phyloP scores from a whole-genome alignment of 2,113 vertebrate species.

The Mustela nigripes region DNA sequence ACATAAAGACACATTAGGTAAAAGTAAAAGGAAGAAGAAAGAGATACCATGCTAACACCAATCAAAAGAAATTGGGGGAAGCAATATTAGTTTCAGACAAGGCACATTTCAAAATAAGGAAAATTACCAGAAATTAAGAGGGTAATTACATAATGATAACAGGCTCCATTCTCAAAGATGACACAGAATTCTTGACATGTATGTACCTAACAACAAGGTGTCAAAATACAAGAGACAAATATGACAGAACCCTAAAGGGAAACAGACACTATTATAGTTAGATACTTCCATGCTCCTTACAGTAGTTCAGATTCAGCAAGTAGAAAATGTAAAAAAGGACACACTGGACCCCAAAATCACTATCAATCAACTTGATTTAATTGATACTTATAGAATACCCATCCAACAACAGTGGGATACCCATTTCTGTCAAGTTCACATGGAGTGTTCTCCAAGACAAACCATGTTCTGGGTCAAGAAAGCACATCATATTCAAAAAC shows the following conservation, averaged over 20 bases:
- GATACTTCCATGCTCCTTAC: neutral
- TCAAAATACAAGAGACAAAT: neutral
- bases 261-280: neutral
- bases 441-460: neutral
- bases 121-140: neutral
- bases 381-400: neutral
- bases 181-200: neutral
- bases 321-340: neutral
- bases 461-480: neutral
- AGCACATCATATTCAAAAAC: neutral
- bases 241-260: neutral
- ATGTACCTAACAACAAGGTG: neutral
- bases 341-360: neutral
- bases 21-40: neutral
- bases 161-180: neutral
- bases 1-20: neutral
- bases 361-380: neutral
- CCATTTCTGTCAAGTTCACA: neutral
- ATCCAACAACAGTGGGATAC: neutral
- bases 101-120: neutral
- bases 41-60: neutral
- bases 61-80: neutral
- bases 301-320: neutral
- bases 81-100: neutral
- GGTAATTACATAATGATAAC: neutral